Evolutionary conservation across 2,113 vertebrate species (phyloP).

Genomic region (Marmota monax): DNA sequence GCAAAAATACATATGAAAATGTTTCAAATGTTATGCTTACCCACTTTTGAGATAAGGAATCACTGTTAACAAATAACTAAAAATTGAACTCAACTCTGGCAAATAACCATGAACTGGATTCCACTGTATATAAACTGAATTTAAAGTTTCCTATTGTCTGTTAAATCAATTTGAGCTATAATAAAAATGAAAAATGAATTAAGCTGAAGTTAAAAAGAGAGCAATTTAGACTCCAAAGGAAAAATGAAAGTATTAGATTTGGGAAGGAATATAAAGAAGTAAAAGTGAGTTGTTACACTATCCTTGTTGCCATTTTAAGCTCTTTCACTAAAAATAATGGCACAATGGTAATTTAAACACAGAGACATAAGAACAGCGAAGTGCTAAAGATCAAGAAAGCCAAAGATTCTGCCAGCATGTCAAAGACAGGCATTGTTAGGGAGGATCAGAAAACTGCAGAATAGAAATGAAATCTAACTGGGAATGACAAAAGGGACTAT

Average conservation of each 20-base stretch:
- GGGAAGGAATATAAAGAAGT: conserved; percentile 23
- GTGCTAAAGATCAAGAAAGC: background rate
- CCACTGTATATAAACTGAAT: conserved; percentile 22
- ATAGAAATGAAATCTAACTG: conserved; percentile 60
- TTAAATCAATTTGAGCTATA: conserved; percentile 33
- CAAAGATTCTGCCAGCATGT: background rate
- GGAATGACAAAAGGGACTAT: conserved; percentile 24
- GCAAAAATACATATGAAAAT: conserved; percentile 19
- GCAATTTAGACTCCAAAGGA: conserved; percentile 47
- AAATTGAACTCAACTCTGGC: conserved; percentile 30
- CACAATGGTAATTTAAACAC: background rate
- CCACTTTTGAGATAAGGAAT: conserved; percentile 44
- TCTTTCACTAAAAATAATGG: conserved; percentile 60
- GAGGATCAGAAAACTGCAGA: conserved; percentile 51
- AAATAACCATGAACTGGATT: conserved; percentile 35
- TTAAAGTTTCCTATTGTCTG: conserved; percentile 33
- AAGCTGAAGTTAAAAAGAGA: conserved; percentile 45
- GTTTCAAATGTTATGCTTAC: conserved; percentile 1
- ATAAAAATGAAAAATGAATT: conserved; percentile 65
- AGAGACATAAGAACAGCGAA: background rate
- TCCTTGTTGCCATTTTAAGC: background rate
- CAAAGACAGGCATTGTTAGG: conserved; percentile 44
- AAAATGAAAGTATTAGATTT: background rate
- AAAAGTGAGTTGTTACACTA: background rate
- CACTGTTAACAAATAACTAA: conserved; percentile 48